Percentiles rank a stretch among this genome's conserved stretches.
phyloP scores from a whole-genome alignment of 23 tunicate species.

The Botrylloides violaceus region DNA sequence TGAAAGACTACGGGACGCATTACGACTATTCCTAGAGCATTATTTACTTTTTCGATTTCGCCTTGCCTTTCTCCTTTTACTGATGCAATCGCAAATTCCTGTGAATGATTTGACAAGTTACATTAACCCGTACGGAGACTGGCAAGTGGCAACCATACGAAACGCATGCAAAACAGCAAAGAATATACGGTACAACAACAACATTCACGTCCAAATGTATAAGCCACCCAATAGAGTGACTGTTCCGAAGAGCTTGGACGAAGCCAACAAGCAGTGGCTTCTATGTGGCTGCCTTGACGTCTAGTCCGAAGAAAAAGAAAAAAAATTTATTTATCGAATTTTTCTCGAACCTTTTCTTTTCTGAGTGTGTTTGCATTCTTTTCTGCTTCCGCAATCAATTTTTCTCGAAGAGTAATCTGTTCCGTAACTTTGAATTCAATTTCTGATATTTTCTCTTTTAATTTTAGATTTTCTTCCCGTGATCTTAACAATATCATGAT shows the following conservation, averaged over 20 bases:
- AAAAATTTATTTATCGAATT: not conserved
- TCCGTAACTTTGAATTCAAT: constrained; percentile 2
- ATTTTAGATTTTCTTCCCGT: constrained; percentile 15
- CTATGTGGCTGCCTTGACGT: too few species aligned
- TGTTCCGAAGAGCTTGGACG: too few species aligned
- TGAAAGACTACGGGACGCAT: not conserved
- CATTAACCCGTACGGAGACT: too few species aligned
- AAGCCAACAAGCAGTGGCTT: too few species aligned
- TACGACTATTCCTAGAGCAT: not conserved
- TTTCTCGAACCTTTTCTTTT: constrained; percentile 12
- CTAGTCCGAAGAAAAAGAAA: too few species aligned
- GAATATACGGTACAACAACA: not conserved
- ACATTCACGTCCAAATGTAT: not conserved
- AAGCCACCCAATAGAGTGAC: too few species aligned
- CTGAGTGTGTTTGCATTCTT: not conserved
- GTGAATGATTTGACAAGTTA: too few species aligned
- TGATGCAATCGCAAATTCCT: constrained; percentile 17
- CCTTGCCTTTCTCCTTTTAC: constrained; percentile 1
- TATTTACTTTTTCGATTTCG: constrained; percentile 4
- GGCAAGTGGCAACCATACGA: too few species aligned
- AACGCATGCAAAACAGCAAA: not conserved
- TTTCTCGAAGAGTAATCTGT: constrained; percentile 24
- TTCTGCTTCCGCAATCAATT: constrained; percentile 17
- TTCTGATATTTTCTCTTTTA: constrained; percentile 4
- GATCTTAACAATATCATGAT: too few species aligned